Conservation (phyloP, 2,888 invertebrate species). For the Tipula lateralis region DNA sequence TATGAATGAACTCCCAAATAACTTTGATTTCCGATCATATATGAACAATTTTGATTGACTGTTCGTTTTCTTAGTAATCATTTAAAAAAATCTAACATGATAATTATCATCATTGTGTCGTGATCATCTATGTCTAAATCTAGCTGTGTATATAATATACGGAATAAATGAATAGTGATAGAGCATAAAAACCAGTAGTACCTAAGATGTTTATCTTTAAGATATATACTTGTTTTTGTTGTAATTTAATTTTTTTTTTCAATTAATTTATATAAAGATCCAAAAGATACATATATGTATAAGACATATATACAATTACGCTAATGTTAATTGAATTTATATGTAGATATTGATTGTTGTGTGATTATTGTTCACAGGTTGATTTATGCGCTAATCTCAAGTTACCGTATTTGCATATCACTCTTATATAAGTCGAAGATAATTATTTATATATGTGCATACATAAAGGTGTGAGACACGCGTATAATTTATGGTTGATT, state of each 20-base stretch:
- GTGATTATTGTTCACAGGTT: constrained; percentile 5
- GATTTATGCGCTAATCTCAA: neutral
- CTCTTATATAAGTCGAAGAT: neutral
- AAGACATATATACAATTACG: neutral
- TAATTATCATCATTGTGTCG: constrained; percentile 11
- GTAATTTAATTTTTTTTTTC: constrained; percentile 4
- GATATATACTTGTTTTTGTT: neutral
- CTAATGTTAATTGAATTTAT: constrained; percentile 13
- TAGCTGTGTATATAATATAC: neutral
- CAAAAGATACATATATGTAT: neutral
- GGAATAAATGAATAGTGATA: neutral
- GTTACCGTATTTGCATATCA: neutral
- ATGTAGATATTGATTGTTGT: neutral
- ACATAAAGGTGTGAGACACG: neutral
- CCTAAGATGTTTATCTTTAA: neutral
- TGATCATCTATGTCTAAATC: neutral
- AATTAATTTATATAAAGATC: neutral
- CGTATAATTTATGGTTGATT: neutral
- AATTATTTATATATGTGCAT: neutral
- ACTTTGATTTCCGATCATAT: neutral
- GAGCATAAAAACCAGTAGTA: constrained; percentile 14
- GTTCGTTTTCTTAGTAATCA: neutral
- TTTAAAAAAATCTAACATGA: neutral
- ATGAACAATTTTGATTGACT: neutral
- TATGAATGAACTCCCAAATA: neutral